Evolutionary conservation across 1,140 invertebrate genomes (phyloP).

Genomic region (Eriosoma lanigerum): DNA sequence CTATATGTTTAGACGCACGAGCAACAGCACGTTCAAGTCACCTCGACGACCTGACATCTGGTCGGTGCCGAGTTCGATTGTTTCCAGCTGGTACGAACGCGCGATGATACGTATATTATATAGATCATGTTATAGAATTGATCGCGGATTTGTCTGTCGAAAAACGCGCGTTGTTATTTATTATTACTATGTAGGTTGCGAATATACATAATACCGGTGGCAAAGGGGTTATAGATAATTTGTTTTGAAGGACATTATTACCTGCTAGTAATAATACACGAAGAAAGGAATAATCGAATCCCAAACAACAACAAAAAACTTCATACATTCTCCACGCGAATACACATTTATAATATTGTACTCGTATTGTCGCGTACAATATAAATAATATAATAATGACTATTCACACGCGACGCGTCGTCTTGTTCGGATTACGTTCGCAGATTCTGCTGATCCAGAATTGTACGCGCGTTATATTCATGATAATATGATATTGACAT

Average conservation of each 20-base stretch:
- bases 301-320: too few relatives aligned
- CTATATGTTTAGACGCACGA: too few relatives aligned
- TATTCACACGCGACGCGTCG: not conserved
- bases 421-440: not conserved
- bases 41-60: not conserved
- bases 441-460: too few relatives aligned
- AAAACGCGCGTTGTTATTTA: not conserved
- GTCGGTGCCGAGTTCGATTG: not conserved
- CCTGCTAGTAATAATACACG: too few relatives aligned
- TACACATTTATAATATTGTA: not conserved
- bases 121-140: not conserved
- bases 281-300: too few relatives aligned
- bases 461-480: not conserved
- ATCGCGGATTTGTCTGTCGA: not conserved
- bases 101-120: too few relatives aligned
- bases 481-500: too few relatives aligned
- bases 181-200: not conserved
- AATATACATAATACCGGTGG: not conserved
- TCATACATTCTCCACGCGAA: not conserved
- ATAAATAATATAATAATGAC: not conserved
- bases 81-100: too few relatives aligned
- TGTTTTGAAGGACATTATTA: not conserved
- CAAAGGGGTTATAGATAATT: not conserved
- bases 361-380: too few relatives aligned
- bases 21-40: not conserved